Evolutionary conservation across 2,113 vertebrate genomes (phyloP).

Genomic region (Dendrocopos noguchii): DNA sequence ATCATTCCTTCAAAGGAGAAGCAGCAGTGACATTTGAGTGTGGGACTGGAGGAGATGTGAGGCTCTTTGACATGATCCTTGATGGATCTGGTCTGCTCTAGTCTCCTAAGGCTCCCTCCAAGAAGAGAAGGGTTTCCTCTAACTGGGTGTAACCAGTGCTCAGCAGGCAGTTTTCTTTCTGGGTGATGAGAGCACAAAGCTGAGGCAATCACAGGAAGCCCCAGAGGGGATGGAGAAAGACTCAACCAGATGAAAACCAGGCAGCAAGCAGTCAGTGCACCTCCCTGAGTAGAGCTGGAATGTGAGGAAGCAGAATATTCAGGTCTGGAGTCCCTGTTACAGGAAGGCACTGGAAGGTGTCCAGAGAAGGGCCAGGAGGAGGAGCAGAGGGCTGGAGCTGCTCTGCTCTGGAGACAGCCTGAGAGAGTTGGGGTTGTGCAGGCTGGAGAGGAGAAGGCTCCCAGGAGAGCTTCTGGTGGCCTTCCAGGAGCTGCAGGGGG

Average conservation of each 20-base stretch:
- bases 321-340: no score
- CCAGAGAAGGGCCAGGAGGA: no score
- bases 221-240: not conserved
- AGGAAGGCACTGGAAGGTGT: no score
- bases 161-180: not conserved
- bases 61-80: not conserved
- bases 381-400: no score
- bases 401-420: no score
- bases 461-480: no score
- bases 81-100: not conserved
- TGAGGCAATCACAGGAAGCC: not conserved
- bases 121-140: not conserved
- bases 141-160: not conserved
- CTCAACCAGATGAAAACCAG: not conserved
- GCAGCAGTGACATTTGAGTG: not conserved
- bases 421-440: no score
- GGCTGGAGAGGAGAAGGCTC: no score
- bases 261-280: not conserved
- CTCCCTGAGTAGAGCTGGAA: not conserved
- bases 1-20: not conserved
- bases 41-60: not conserved
- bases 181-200: fast-evolving
- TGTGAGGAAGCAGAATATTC: not conserved
- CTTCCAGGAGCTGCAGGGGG: no score
- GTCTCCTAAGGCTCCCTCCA: not conserved